phyloP scores from a whole-genome alignment of 1,140 invertebrate genomes.

The Arion vulgaris region DNA sequence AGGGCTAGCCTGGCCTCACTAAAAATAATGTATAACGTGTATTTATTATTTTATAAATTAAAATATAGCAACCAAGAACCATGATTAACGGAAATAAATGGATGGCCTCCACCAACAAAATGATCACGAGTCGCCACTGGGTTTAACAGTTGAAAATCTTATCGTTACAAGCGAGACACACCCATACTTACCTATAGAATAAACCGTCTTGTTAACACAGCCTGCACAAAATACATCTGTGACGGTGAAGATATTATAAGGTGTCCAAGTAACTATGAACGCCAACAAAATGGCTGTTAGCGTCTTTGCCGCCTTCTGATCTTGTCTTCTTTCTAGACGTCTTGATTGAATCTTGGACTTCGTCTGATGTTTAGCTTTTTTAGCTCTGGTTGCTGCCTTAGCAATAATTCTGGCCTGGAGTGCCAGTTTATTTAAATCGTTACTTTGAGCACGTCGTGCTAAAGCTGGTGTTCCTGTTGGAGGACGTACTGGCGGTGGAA shows the following conservation, averaged over 20 bases:
- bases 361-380: slow-evolving; percentile 44
- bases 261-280: slow-evolving; percentile 99
- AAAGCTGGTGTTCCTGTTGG: slow-evolving; percentile 62
- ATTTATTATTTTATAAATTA: too few relatives aligned
- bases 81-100: too few relatives aligned
- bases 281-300: slow-evolving; percentile 95
- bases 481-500: slow-evolving; percentile 42
- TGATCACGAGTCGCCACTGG: too few relatives aligned
- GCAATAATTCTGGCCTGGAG: slow-evolving; percentile 62
- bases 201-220: slow-evolving; percentile 57
- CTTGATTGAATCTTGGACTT: slow-evolving; percentile 73
- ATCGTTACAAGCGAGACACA: too few relatives aligned
- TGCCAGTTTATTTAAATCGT: slow-evolving; percentile 57
- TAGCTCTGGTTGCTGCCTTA: slow-evolving; percentile 59
- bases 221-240: slow-evolving; percentile 72
- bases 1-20: too few relatives aligned
- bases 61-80: too few relatives aligned
- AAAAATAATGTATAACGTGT: too few relatives aligned
- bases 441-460: slow-evolving; percentile 57
- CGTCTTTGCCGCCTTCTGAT: slow-evolving; percentile 98
- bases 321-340: slow-evolving; percentile 95
- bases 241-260: slow-evolving; percentile 90
- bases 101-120: too few relatives aligned
- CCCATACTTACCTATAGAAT: slow-evolving; percentile 56
- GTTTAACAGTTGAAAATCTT: too few relatives aligned